Evolutionary conservation across 2,797 vertebrate genomes (phyloP).

Genomic region (Pachyuromys duprasi): DNA sequence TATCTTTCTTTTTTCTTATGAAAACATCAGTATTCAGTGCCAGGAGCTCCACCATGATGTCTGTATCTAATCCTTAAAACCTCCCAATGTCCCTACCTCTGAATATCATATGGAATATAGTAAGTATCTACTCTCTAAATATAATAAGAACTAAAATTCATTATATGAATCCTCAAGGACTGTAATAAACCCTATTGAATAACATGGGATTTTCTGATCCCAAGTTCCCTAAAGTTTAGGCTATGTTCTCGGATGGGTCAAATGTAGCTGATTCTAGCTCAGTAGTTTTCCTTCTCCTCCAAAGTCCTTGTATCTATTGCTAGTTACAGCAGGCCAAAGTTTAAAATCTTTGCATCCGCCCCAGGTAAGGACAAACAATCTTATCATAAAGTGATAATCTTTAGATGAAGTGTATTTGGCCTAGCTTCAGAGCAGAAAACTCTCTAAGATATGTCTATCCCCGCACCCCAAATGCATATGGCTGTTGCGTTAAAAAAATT

Average conservation of each 20-base stretch:
- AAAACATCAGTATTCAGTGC: background rate
- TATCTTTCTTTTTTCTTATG: background rate
- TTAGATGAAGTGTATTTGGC: background rate
- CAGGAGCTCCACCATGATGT: background rate
- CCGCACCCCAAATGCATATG: background rate
- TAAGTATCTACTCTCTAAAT: background rate
- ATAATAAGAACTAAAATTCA: background rate
- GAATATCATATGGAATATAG: background rate
- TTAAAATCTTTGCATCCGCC: conserved; percentile 15
- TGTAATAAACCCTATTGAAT: background rate
- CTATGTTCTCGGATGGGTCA: background rate
- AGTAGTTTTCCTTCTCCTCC: background rate
- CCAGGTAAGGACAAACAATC: background rate
- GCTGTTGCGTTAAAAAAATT: conserved; percentile 29
- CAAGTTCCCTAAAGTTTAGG: background rate
- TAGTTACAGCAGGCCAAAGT: background rate
- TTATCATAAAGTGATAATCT: background rate
- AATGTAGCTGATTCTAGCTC: background rate
- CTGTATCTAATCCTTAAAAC: background rate
- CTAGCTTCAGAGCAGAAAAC: background rate
- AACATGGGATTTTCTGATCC: background rate
- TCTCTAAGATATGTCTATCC: background rate
- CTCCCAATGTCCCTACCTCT: background rate
- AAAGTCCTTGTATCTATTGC: background rate
- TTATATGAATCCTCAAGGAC: background rate